phyloP scores from a whole-genome alignment of 1,140 invertebrate genomes.

The Coenobita brevimanus region DNA sequence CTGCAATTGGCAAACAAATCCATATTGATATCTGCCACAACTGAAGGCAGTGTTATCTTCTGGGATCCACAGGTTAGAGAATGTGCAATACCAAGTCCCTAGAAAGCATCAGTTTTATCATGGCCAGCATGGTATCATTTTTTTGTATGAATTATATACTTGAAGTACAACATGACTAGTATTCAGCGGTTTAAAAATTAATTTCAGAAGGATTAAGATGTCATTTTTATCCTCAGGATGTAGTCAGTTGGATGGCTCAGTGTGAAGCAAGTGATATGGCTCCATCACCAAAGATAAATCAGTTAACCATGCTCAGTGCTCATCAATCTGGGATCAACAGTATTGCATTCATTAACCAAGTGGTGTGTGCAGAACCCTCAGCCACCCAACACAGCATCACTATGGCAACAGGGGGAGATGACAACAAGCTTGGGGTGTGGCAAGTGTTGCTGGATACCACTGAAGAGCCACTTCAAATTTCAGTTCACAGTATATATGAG shows the following conservation, averaged over 20 bases:
- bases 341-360: neutral
- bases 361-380: neutral
- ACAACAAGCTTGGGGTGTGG: constrained; percentile 47
- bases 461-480: too few species aligned
- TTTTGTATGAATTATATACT: too few species aligned
- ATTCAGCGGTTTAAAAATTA: too few species aligned
- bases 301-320: neutral
- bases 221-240: neutral
- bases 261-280: neutral
- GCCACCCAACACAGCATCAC: neutral
- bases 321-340: constrained; percentile 53
- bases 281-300: neutral
- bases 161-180: too few species aligned
- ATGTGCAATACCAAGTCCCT: neutral
- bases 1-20: neutral
- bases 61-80: neutral
- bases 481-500: neutral
- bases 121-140: too few species aligned
- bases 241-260: neutral
- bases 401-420: constrained; percentile 55
- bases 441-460: constrained; percentile 7
- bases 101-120: too few species aligned
- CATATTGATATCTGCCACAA: neutral
- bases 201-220: too few species aligned
- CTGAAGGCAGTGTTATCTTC: neutral